Base-by-base conservation (phyloP, 2,113 vertebrate genomes). In the Oceanites oceanicus region DNA sequence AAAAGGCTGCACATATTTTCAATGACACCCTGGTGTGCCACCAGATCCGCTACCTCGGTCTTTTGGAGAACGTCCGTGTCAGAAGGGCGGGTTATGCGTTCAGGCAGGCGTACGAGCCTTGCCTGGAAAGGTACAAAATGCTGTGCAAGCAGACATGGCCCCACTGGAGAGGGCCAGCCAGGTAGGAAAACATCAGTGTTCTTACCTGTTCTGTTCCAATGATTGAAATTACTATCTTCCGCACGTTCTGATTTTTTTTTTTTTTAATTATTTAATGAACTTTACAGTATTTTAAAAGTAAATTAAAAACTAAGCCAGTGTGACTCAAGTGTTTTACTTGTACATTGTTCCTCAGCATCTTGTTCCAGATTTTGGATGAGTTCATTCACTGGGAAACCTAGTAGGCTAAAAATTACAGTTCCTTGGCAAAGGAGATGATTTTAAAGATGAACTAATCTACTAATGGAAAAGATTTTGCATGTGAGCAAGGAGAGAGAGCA, bases 111-210 rank as follows among this genome's bases (percentile, higher is more conserved):
- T 99, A 99, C 2, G 99, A 99, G 83, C 98, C 99, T 26, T 99
- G 99, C 71, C 98, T 99, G 62, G 99, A 99, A 78, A 98, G 99
- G 94, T 99, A 99, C 97, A 99, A 99, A 96, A 99, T 99, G 99
- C 98, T 99, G 74, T 99, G 99, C 94, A 99, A 98, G 59, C 99
- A 99, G 82, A 99, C 99, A 0, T 99, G 99, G 99, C 99, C 99
- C 21, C 99, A 99, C 34, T 99, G 99, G 99, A 99, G 92, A 95
- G 99, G 99, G 4, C 99, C 98, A 7, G 98, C 99, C 93, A 99
- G 99, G 99, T 99, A 98, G 97, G 97, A 36, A 50, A 42, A 8
- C 34, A 26, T 17, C 36, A 52, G 1, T 8, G 1, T 67, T 74
- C 76, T 52, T 13, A 3, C 30, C 25, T 65, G 36, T 34, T 78